Conservation (phyloP, 2,888 invertebrate genomes). For the Drosophila meridiana region DNA sequence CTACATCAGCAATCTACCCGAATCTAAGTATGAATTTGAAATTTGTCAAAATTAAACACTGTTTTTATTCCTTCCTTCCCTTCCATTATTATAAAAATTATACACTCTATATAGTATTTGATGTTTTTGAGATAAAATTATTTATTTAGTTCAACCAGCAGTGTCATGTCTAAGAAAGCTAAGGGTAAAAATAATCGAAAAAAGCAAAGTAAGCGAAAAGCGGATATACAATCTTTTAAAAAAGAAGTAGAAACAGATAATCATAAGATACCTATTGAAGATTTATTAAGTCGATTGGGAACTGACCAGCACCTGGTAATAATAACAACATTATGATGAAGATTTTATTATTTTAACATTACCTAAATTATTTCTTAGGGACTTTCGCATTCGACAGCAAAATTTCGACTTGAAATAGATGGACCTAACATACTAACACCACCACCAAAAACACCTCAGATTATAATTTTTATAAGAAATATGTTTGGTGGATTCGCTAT, state of each 20-base stretch:
- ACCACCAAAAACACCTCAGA: conserved; percentile 98
- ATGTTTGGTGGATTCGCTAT: conserved; percentile 98
- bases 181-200: not conserved
- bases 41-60: too few relatives aligned
- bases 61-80: too few relatives aligned
- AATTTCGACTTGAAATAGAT: conserved; percentile 96
- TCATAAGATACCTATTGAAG: conserved; percentile 91
- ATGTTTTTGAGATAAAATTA: not conserved
- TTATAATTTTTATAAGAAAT: conserved; percentile 99
- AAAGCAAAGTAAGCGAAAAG: not conserved
- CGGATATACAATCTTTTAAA: conserved; percentile 16
- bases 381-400: conserved; percentile 97
- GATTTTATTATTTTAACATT: not conserved
- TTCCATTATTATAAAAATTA: too few relatives aligned
- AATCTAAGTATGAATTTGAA: too few relatives aligned
- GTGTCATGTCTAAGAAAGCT: conserved; percentile 7
- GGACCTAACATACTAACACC: conserved; percentile 98
- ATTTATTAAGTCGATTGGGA: conserved; percentile 95
- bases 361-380: conserved; percentile 88
- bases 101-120: too few relatives aligned
- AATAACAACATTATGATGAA: not conserved
- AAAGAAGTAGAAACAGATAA: conserved; percentile 44
- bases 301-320: conserved; percentile 92
- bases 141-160: not conserved
- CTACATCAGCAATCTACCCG: too few relatives aligned